A percentile compares a stretch with the other conserved stretches of the same genome.
Evolutionary conservation across 1,140 invertebrate species (phyloP).

Genomic region (Augochlora pura): DNA sequence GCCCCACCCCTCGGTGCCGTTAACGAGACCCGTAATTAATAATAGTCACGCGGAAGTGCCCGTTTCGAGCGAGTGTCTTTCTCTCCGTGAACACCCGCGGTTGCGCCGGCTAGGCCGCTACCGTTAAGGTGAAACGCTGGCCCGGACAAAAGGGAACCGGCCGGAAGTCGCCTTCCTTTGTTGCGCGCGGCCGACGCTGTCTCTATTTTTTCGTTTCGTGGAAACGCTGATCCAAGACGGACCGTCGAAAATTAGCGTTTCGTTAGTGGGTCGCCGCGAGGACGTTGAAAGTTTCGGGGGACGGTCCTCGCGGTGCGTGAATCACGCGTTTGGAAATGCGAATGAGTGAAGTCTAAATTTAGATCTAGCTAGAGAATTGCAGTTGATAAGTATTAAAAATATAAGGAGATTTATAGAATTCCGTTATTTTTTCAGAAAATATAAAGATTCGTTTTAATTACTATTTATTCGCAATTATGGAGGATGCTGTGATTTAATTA

Average conservation of each 20-base stretch:
- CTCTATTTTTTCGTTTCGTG: background rate
- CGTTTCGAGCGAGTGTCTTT: conserved; percentile 17
- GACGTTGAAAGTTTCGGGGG: no score
- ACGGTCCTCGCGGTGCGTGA: no score
- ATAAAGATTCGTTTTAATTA: no score
- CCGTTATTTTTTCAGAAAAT: no score
- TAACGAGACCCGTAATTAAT: conserved; percentile 57
- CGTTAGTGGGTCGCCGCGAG: background rate
- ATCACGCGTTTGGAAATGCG: no score
- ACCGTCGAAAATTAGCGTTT: background rate
- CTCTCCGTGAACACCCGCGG: conserved; percentile 7
- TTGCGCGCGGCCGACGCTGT: background rate
- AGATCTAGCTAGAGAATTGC: no score
- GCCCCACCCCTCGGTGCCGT: conserved; percentile 21
- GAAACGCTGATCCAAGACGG: background rate
- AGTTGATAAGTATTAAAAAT: no score
- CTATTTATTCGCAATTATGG: no score
- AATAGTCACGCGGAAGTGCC: conserved; percentile 44
- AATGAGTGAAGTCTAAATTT: no score
- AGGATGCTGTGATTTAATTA: no score
- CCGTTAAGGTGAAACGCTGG: conserved; percentile 23
- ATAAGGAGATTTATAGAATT: no score
- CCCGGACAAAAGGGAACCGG: conserved; percentile 15
- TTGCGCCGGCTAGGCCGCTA: conserved; percentile 9
- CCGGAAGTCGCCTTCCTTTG: conserved; percentile 37